Percentiles rank a stretch among this genome's conserved stretches.
Conservation (phyloP, 1,140 invertebrate genomes). For the Epicauta chinensis region DNA sequence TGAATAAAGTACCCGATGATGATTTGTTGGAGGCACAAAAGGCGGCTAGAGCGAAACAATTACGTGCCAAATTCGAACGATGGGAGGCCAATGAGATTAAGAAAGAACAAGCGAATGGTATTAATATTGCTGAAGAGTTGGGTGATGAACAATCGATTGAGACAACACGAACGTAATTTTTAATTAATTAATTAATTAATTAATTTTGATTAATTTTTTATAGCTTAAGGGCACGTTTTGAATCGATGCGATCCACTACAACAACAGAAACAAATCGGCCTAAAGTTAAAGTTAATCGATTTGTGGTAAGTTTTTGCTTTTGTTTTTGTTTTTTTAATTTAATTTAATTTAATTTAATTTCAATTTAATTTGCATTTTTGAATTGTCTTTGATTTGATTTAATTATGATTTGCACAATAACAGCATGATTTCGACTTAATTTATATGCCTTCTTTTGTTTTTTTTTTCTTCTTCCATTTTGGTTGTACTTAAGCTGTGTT, state of each 20-base stretch:
- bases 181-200: conserved; percentile 20
- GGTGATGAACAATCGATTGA: conserved; percentile 60
- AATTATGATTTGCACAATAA: background rate
- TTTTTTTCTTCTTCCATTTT: too few relatives aligned
- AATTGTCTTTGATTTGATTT: background rate
- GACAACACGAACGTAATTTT: conserved; percentile 57
- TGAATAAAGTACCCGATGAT: conserved; percentile 48
- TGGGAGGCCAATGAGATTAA: conserved; percentile 73
- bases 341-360: background rate
- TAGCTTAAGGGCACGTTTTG: conserved; percentile 76
- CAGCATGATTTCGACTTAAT: background rate
- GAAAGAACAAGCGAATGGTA: conserved; percentile 39
- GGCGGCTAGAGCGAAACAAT: conserved; percentile 74
- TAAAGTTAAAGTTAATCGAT: conserved; percentile 72
- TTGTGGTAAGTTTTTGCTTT: conserved; percentile 64
- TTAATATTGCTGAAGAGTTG: conserved; percentile 45
- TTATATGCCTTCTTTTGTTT: too few relatives aligned
- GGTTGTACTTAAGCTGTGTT: too few relatives aligned
- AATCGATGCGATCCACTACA: conserved; percentile 61
- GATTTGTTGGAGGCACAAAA: conserved; percentile 62
- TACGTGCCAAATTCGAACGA: conserved; percentile 86
- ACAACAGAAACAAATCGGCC: conserved; percentile 46
- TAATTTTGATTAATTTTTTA: conserved; percentile 23
- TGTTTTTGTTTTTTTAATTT: conserved; percentile 5
- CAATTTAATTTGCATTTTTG: conserved; percentile 6